phyloP scores from a whole-genome alignment of 2,113 vertebrate species.

The Gulo gulo region DNA sequence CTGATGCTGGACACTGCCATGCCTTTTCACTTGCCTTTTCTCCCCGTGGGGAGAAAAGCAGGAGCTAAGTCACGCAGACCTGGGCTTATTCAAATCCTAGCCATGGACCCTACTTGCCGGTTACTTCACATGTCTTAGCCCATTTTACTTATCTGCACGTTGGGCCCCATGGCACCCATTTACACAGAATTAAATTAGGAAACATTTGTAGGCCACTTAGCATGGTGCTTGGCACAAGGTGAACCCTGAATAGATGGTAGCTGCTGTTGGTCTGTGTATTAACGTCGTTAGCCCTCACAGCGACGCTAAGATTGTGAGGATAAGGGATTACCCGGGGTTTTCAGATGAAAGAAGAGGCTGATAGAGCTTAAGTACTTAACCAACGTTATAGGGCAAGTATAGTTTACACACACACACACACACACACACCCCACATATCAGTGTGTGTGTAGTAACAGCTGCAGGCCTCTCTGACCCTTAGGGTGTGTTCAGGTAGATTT shows the following conservation, averaged over 20 bases:
- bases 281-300: constrained; percentile 40
- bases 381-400: constrained; percentile 3
- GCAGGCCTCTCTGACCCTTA: neutral
- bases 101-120: neutral
- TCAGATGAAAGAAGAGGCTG: constrained; percentile 32
- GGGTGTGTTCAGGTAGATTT: neutral
- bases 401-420: neutral
- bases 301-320: constrained; percentile 55
- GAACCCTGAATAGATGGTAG: constrained; percentile 22
- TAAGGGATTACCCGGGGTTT: constrained; percentile 60
- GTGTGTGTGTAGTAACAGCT: neutral
- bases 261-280: constrained; percentile 11
- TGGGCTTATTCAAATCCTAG: neutral
- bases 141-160: neutral
- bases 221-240: constrained; percentile 25
- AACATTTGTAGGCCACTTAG: constrained; percentile 2
- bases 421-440: neutral
- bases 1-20: neutral
- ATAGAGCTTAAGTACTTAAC: constrained; percentile 48
- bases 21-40: neutral
- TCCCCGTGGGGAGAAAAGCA: neutral
- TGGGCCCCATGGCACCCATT: neutral
- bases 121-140: constrained; percentile 8
- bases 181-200: constrained; percentile 18
- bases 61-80: neutral